A percentile compares a stretch with the other conserved stretches of the same genome.
phyloP scores from a whole-genome alignment of 2,113 vertebrate species.

The Drymodes brunneopygia region DNA sequence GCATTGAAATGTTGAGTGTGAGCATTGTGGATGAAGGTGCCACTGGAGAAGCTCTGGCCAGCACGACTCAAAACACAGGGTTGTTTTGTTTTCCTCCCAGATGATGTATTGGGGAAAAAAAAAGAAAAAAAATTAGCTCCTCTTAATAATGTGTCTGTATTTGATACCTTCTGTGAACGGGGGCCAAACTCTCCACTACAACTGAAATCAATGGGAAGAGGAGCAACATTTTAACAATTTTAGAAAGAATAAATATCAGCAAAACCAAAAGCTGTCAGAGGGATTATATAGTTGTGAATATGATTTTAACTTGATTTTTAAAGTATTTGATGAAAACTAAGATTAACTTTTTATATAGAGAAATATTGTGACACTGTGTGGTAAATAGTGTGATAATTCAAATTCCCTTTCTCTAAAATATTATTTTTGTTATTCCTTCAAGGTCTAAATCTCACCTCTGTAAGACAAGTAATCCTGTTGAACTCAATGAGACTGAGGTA shows the following conservation, averaged over 20 bases:
- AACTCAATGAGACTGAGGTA: slow-evolving; percentile 20
- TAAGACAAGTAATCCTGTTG: slow-evolving; percentile 14
- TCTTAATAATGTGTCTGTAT: slow-evolving; percentile 22
- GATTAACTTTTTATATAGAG: slow-evolving; percentile 53
- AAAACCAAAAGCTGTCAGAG: slow-evolving; percentile 74
- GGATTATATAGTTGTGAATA: slow-evolving; percentile 64
- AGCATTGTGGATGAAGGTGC: slow-evolving; percentile 42
- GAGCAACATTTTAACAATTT: background rate
- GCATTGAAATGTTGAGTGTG: background rate
- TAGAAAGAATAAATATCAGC: slow-evolving; percentile 65
- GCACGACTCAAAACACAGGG: slow-evolving; percentile 45
- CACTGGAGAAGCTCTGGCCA: slow-evolving; percentile 40
- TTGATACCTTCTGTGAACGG: slow-evolving; percentile 51
- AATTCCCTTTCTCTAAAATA: slow-evolving; percentile 50
- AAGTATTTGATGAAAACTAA: slow-evolving; percentile 66
- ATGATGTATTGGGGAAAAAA: slow-evolving; percentile 6
- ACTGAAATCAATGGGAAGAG: background rate
- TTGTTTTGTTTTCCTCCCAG: slow-evolving; percentile 38
- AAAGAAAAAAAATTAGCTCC: background rate
- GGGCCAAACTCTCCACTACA: slow-evolving; percentile 8
- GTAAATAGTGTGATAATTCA: slow-evolving; percentile 63
- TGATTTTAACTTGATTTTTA: slow-evolving; percentile 60
- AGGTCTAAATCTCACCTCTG: slow-evolving; percentile 55
- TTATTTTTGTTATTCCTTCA: slow-evolving; percentile 56
- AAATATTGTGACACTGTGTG: slow-evolving; percentile 59